Percentiles rank a stretch among this genome's conserved stretches.
phyloP scores from a whole-genome alignment of 2,888 invertebrate species.

The Trissoscelio sp. region DNA sequence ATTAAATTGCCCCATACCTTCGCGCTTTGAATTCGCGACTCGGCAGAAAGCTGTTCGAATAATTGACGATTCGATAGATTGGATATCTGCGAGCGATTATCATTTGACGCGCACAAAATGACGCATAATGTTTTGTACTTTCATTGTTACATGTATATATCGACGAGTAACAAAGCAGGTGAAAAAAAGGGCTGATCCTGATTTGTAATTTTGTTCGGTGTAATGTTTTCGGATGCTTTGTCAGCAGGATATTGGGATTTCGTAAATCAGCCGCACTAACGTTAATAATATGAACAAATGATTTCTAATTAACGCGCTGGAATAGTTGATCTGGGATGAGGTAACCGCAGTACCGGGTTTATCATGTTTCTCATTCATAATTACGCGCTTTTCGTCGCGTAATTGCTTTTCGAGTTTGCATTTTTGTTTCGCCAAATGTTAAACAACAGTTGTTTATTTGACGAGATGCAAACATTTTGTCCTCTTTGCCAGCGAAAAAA shows the following conservation, averaged over 20 bases:
- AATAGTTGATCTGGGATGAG: background rate
- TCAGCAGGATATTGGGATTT: constrained; percentile 24
- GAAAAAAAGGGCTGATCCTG: constrained; percentile 30
- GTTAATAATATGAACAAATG: constrained; percentile 32
- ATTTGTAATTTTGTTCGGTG: constrained; percentile 21
- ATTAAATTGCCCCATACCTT: constrained; percentile 73
- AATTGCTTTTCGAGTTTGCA: constrained; percentile 10
- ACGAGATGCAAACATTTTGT: too few relatives aligned
- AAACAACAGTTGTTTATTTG: background rate
- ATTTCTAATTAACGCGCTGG: constrained; percentile 25
- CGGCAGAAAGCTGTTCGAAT: constrained; percentile 69
- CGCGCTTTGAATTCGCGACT: constrained; percentile 69
- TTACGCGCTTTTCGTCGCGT: background rate
- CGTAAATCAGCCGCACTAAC: constrained; percentile 9
- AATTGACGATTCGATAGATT: constrained; percentile 71
- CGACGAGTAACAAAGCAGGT: too few relatives aligned
- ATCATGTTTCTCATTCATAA: background rate
- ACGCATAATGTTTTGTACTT: constrained; percentile 30
- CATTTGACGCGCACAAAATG: constrained; percentile 41
- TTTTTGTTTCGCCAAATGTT: constrained; percentile 6
- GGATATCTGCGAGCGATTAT: constrained; percentile 47
- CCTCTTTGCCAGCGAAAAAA: too few relatives aligned
- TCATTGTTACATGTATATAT: background rate
- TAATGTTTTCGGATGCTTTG: constrained; percentile 22
- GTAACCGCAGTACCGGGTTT: background rate